Base-by-base conservation (phyloP, 2,113 vertebrate genomes). In the Cariama cristata region DNA sequence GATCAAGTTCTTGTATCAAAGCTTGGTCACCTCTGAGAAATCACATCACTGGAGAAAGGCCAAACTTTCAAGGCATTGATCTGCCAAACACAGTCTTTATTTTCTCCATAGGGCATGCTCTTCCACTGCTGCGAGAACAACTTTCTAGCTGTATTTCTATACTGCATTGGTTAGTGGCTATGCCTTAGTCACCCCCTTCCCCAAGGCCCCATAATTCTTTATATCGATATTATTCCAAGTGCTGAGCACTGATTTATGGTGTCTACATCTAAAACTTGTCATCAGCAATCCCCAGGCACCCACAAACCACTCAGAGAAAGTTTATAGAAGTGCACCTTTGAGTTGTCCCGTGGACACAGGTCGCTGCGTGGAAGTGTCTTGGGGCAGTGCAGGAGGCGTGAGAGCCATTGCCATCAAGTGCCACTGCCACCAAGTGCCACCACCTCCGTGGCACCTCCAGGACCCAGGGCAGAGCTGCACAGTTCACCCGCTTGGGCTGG, bases 331-430 rank as follows among this genome's bases (percentile, higher is more conserved):
- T 5, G 14, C 71, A 60, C 33, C 21, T 69, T 73, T 49, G 11
- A 50, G 20, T 42, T 58, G 32, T 35, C 45, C 35, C 26, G 0
- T 1, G 19, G 26, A 79, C 42, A 32, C 0, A 0, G 28, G 55
- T 80, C 2, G 0, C 55, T 42, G 35, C 2, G 0, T 67, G 74
- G 77, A 79, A 62, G 16, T 33, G 76, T n/a, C 53, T 40, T 15
- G 16, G 14, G 55, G 30, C 58, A 85, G 60, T 2, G 1, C 24
- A 1, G 30, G n/a, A 76, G 26, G 33, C 33, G 56, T 11, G 0
- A 74, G 22, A 38, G 52, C 8, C 58, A 27, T 58, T 28, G 63
- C 42, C 81, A 45, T 30, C 26, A 63, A 50, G 56, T 56, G 56
- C 27, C 42, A 55, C 56, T n/a, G 27, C 52, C 33, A 73, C 59